Evolutionary conservation across 2,113 vertebrate genomes (phyloP), one percentile per base, ranked within the genome.

Genomic region (Varanus komodoensis): DNA sequence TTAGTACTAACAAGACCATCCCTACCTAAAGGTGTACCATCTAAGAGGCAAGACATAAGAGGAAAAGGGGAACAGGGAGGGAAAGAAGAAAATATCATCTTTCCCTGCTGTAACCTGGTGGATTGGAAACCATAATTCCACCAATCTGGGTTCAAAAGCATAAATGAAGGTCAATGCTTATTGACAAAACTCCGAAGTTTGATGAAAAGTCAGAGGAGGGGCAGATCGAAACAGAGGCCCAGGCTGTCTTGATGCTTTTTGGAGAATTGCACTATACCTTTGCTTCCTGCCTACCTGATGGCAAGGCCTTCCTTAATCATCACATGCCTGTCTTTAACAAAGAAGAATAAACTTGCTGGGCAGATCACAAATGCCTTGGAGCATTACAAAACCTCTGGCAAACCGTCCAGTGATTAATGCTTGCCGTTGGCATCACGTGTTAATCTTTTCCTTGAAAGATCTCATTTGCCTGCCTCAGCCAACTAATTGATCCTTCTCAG

Each of bases 341-440:
- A 91, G 34, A 14, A 86, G 48, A 71, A 71, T 52, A 57, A 89
- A 34, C 64, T 90, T 86, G 54, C 48, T 88, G 52, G 23, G 1
- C 0, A 0, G 73, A 75, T 54, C 7, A 7, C 54, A 44, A 44
- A 44, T 79, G 93, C 61, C 67, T 57, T n/a, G 57, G 92, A 88
- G 88, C 0, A 0, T 64, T 89, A 73, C 74, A 34, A 75, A 75
- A 0, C 86, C 67, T 92, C 82, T 61, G 8, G 82, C 50, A 80
- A 74, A 91, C 69, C 38, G 12, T 0, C 0, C 0, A 64, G 0
- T 91, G 86, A 91, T 73, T 93, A 73, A 78, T 15, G 52, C 27
- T 71, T 93, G 89, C 91, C 77, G 85, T 89, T 92, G 69, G 50
- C 75, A 71, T 27, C 54, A 91, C 88, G 77, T 91, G 15, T 86